Evolutionary conservation across 2,797 vertebrate species (phyloP), one percentile per base, ranked within the genome.

Genomic region (Acanthurus leucopareius): DNA sequence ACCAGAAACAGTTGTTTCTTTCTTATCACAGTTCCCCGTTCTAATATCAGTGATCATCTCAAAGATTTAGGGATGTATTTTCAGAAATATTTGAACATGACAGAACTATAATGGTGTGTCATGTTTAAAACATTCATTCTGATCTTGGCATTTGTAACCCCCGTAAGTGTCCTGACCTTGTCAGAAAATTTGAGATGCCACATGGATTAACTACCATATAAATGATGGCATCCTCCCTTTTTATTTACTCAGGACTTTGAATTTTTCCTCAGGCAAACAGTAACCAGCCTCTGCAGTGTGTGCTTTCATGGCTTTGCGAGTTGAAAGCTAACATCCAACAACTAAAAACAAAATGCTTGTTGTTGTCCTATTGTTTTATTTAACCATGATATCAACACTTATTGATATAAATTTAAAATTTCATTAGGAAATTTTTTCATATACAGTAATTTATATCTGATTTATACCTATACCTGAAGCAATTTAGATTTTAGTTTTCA

Each of bases 41-140:
- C 45, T n/a, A 17, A 75, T 78, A 85, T 92, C 88, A 90, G 83
- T 84, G 62, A 90, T 86, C 73, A 84, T 57, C 45, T 77, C 85
- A 87, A 82, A 87, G 80, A 84, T 62, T 58, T 49, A 66, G 87
- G 86, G 90, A 91, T 93, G 90, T 85, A 88, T 90, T 89, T 82
- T 75, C 40, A 63, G 49, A 83, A 57, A 48, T 84, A 90, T 93
- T 92, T 92, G 85, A 92, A 92, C 89, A 73, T 72, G 56, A 69
- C 77, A 83, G 38, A 78, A 88, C 40, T 86, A 83, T 83, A 88
- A 91, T 92, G 84, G 86, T 93, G 89, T 92, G 84, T 68, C 82
- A 78, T 80, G 77, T 83, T 49, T 76, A 58, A 82, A 82, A 72
- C 70, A 71, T 61, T 72, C 75, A 45, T 49, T 54, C 70, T 62